Evolutionary conservation across 2,113 vertebrate species (phyloP).

Genomic region (Cyrtonyx montezumae): DNA sequence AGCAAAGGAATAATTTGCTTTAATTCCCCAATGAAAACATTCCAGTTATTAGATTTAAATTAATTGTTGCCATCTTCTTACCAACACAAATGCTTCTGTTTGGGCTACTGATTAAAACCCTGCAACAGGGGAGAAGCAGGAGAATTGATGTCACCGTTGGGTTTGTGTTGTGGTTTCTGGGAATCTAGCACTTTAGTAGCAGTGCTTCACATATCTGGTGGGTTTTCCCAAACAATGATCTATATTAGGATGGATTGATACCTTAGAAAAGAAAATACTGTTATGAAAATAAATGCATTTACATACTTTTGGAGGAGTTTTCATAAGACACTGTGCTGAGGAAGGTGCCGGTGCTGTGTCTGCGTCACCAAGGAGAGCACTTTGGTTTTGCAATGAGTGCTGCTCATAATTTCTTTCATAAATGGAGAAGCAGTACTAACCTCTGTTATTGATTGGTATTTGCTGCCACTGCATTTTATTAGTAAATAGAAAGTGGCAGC

Average conservation of each 20-base stretch:
- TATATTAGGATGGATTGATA: background rate
- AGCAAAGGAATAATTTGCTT: constrained; percentile 62
- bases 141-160: background rate
- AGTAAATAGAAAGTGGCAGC: background rate
- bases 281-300: background rate
- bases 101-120: constrained; percentile 34
- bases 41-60: constrained; percentile 54
- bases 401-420: background rate
- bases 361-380: background rate
- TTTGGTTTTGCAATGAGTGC: background rate
- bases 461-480: background rate
- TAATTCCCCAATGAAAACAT: constrained; percentile 36
- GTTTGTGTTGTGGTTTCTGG: background rate
- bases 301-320: background rate
- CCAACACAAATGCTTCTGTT: constrained; percentile 18
- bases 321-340: background rate
- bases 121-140: background rate
- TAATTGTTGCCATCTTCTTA: constrained; percentile 30
- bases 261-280: background rate
- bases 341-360: rapidly evolving
- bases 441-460: background rate
- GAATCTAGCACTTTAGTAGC: background rate
- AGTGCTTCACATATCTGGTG: background rate
- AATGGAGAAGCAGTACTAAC: background rate
- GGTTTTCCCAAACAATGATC: background rate